Evolutionary conservation across 2,888 invertebrate genomes (phyloP), one percentile per base, ranked within the genome.

Genomic region (Eristalinus aeneus): DNA sequence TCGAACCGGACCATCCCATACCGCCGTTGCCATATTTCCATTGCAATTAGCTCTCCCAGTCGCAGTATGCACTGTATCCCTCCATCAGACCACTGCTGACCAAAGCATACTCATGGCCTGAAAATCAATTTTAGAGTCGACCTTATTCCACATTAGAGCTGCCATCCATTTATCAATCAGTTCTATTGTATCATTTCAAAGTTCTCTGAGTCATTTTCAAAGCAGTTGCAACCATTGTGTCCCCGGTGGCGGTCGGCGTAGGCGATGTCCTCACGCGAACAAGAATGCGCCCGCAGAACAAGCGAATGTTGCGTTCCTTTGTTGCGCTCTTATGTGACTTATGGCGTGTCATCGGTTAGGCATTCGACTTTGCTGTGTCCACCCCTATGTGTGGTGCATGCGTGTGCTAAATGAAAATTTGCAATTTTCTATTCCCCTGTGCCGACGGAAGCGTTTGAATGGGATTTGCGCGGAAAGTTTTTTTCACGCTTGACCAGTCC

Each of bases 351-450:
- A 86, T 86, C 82, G 77, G 69, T 82, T 82, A 81, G 78, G 34
- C 54, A 61, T 78, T 82, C 63, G 71, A 65, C 64, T 85, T 61
- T 63, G 10, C 67, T 31, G 54, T 75, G 31, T 54, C 69, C 68
- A 69, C 76, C 72, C 65, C 60, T 77, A 58, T 63, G 68, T 77
- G 64, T 63, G 65, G 65, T 78, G 82, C 74, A 78, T 86, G 86
- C 65, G 78, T 81, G 86, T 82, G 82, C 81, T 76, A 69, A 84
- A 80, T 87, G 78, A 71, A 87, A 87, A 69, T 84, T 87, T 76
- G 76, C 79, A 72, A 79, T 61, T 27, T 27, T 32, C 34, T 58
- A 69, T 64, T 63, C 34, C 80, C 69, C 46, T 27, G 27, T 27
- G 16, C 16, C 6, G 16, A 16, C 8, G 16, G 46, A 16, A 16